Conservation (phyloP, 2,113 vertebrate species). For the Corythaixoides concolor region DNA sequence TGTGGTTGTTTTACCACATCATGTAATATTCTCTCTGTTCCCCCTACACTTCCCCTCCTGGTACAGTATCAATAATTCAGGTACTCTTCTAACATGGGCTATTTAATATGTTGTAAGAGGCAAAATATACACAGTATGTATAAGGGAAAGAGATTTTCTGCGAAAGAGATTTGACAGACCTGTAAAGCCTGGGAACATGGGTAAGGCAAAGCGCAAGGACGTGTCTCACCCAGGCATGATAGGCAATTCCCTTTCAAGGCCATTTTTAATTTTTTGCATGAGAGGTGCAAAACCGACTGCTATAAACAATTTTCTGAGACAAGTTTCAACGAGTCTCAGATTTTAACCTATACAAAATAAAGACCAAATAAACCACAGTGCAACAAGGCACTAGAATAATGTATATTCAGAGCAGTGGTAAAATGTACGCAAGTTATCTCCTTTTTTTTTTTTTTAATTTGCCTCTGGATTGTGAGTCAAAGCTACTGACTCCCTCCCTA, state of each 20-base stretch:
- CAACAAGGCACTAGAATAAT: not conserved
- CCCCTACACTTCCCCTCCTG: not conserved
- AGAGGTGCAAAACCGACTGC: not conserved
- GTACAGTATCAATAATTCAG: conserved; percentile 12
- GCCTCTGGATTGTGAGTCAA: not conserved
- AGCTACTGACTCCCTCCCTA: not conserved
- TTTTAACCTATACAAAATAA: not conserved
- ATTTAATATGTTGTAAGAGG: not conserved
- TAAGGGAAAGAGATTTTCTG: not conserved
- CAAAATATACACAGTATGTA: not conserved
- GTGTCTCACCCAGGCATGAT: not conserved
- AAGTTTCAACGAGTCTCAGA: not conserved
- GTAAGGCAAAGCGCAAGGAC: not conserved
- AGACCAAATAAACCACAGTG: not conserved
- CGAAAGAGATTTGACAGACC: not conserved
- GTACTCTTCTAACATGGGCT: not conserved
- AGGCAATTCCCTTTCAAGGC: not conserved
- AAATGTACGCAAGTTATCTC: accelerated
- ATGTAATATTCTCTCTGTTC: conserved; percentile 38
- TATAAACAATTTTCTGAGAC: not conserved
- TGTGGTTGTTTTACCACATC: not conserved
- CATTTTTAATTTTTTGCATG: not conserved
- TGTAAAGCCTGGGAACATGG: not conserved
- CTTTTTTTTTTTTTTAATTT: not conserved
- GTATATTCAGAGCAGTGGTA: not conserved